Evolutionary conservation across 2,888 invertebrate genomes (phyloP), one percentile per base, ranked within the genome.

Genomic region (Eudemis profundana): DNA sequence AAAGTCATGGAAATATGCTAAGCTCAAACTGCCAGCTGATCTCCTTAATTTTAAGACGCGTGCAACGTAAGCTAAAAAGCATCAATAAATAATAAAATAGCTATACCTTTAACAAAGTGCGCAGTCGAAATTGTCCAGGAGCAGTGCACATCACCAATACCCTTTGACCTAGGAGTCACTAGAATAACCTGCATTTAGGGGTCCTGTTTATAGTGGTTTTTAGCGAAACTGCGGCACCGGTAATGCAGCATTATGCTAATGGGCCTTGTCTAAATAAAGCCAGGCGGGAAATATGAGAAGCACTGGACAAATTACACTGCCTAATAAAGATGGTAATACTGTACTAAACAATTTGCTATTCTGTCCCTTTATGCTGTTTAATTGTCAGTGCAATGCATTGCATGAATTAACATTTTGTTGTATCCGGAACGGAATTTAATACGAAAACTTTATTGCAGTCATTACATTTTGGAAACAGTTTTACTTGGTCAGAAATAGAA

Each of bases 221-320:
- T 59, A 64, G 69, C 63, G 61, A 64, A 69, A 70, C 68, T 70
- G 76, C 72, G 74, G 70, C 72, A 73, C 75, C 76, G 72, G 79
- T 79, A 86, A 87, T 84, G 81, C 81, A 80, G 82, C 78, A 84
- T 85, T 87, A 87, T 87, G 87, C 79, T 86, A 87, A 87, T 87
- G 79, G 70, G 63, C 75, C 68, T 66, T 70, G 76, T 82, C 85
- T 85, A 87, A 88, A 87, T 87, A 87, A 85, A 85, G 82, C 83
- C 78, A 68, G 66, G 75, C 76, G 79, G 78, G 81, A 85, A 84
- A 86, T 86, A 87, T 87, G 84, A 86, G 83, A 80, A 78, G 78
- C 70, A 61, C 78, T 78, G 82, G 78, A 85, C 85, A 86, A 85
- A 87, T 85, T 86, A 85, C 82, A 76, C 77, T 68, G 70, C 76